Evolutionary conservation across 2,797 vertebrate species (phyloP).

Genomic region (Petrocephalus sullivani): DNA sequence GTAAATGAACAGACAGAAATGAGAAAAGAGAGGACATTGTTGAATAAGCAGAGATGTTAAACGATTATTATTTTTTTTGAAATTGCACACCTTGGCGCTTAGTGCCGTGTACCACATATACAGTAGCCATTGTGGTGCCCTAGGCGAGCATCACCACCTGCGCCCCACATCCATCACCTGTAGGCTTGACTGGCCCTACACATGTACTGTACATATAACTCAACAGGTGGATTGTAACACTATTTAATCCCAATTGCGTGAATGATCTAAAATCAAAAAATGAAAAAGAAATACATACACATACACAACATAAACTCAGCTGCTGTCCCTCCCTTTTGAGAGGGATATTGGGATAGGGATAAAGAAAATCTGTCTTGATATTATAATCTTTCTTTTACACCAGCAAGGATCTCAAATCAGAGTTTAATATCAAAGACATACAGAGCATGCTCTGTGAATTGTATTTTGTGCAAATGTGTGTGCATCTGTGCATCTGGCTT

Average conservation of each 20-base stretch:
- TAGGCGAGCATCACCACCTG: neutral
- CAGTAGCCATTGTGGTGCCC: neutral
- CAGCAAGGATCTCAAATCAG: neutral
- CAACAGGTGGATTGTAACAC: neutral
- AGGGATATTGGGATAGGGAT: neutral
- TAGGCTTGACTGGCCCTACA: neutral
- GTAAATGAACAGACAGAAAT: neutral
- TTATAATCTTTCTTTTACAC: neutral
- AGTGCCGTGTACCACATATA: neutral
- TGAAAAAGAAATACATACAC: neutral
- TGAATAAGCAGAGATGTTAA: neutral
- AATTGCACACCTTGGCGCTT: neutral
- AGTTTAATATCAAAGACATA: neutral
- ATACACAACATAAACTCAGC: neutral
- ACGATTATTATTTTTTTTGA: neutral
- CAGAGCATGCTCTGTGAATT: neutral
- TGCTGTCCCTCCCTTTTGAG: neutral
- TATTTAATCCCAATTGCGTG: neutral
- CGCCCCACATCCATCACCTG: neutral
- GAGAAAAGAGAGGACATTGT: neutral
- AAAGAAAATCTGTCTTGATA: neutral
- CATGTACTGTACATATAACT: neutral
- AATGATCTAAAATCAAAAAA: neutral
- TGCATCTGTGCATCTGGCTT: neutral
- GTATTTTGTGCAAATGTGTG: neutral